Base-by-base conservation (phyloP, 2,888 invertebrate species). In the Orthosia gothica region DNA sequence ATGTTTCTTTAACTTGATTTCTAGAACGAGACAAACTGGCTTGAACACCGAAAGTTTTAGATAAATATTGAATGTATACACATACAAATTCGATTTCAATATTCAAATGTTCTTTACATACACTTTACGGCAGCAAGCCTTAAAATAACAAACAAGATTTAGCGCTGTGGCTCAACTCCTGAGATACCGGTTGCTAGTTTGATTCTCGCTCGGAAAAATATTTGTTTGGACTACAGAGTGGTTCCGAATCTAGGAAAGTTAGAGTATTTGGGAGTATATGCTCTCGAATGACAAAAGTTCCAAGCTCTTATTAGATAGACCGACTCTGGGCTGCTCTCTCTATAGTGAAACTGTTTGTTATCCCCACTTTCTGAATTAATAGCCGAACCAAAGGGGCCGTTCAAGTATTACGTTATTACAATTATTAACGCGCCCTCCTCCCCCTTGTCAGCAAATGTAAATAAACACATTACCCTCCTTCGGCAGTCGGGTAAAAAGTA, bases 81-180 rank as follows among this genome's bases (percentile, higher is more conserved):
- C 69, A 76, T 61, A 72, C 80, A 69, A 70, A 72, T 67, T 64
- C 69, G 70, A 74, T 83, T 78, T 80, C 70, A 80, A 63, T 75
- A 75, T 71, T 65, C 68, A 83, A 65, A 71, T 70, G 57, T 52
- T 65, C 32, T 66, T 54, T 45, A 65, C 58, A 52, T 54, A 69
- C 65, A 57, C 70, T 61, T 62, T 47, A 58, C 77, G 57, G 77
- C 77, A 78, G 77, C 79, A 62, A 18, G 49, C 5, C 15, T 77
- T 66, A 45, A 52, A 58, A 67, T 57, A 66, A 74, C 74, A 78
- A 62, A 66, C 57, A 73, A 47, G 65, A 32, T 63, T 58, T 40
- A 73, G 57, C 40, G 50, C 62, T 52, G n/a, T 62, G n/a, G 66
- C 65, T 66, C 61, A 13, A 64, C 65, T 73, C 49, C 65, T 62